Evolutionary conservation across 2,113 vertebrate genomes (phyloP).

Genomic region (Scatophagus argus): DNA sequence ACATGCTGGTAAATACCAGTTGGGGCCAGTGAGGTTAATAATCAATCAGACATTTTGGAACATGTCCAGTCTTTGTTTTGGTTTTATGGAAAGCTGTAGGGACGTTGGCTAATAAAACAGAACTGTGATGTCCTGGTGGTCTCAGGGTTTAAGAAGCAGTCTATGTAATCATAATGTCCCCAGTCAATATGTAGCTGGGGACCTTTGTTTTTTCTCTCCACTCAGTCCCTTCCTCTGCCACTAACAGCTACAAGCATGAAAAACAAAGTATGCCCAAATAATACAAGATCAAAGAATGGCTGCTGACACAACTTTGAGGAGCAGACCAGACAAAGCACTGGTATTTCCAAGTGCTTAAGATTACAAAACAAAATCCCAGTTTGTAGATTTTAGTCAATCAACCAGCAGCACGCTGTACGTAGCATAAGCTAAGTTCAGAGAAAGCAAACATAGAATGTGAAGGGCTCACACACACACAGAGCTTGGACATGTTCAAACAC

Average conservation of each 20-base stretch:
- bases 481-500: conserved; percentile 71
- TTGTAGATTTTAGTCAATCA: conserved; percentile 2
- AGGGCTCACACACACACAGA: conserved; percentile 27
- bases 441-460: conserved; percentile 31
- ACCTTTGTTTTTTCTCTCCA: background rate
- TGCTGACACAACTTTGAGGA: background rate
- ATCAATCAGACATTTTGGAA: conserved; percentile 34
- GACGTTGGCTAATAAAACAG: background rate
- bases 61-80: conserved; percentile 15
- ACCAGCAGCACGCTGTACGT: background rate
- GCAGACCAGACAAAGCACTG: background rate
- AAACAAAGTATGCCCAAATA: background rate
- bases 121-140: background rate
- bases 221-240: background rate
- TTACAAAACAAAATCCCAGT: background rate
- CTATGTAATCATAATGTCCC: background rate
- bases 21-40: conserved; percentile 36
- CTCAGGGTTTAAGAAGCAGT: background rate
- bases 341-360: background rate
- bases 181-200: too few species aligned
- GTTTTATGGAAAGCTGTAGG: conserved; percentile 5
- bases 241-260: background rate
- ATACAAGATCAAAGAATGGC: background rate
- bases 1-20: conserved; percentile 43
- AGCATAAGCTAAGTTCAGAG: background rate